Percentiles rank a stretch among this genome's conserved stretches.
Evolutionary conservation across 2,888 invertebrate genomes (phyloP).

Genomic region (Sepiola atlantica): DNA sequence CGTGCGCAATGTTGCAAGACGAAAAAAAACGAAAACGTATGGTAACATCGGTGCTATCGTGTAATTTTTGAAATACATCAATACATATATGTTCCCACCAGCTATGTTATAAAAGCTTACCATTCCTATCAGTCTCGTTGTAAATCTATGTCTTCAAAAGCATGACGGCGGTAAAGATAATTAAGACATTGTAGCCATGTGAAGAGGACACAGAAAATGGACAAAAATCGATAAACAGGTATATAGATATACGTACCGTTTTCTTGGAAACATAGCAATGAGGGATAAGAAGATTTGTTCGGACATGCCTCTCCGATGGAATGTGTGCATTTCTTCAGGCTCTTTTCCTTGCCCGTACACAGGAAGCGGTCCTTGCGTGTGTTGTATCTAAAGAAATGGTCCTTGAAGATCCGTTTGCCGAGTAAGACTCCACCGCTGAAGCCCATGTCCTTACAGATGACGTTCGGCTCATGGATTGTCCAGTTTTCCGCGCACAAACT

Average conservation of each 20-base stretch:
- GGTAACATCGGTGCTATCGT: too few relatives aligned
- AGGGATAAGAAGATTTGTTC: neutral
- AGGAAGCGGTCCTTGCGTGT: neutral
- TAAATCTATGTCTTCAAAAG: too few relatives aligned
- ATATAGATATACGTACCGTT: neutral
- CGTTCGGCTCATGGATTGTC: constrained; percentile 54
- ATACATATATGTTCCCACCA: too few relatives aligned
- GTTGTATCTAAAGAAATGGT: neutral
- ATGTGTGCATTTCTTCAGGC: neutral
- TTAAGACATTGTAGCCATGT: neutral
- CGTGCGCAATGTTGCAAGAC: too few relatives aligned
- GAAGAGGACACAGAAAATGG: neutral
- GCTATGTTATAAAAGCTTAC: too few relatives aligned
- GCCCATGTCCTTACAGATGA: constrained; percentile 60
- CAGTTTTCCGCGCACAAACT: constrained; percentile 85
- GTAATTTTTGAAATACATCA: too few relatives aligned
- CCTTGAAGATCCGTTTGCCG: neutral
- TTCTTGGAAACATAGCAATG: neutral
- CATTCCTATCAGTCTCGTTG: too few relatives aligned
- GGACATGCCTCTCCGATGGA: neutral
- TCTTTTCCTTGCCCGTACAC: neutral
- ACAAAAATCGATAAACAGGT: neutral
- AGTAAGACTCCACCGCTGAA: constrained; percentile 55
- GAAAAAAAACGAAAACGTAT: too few relatives aligned
- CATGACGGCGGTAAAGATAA: too few relatives aligned